Conservation (phyloP, 1,140 invertebrate genomes). For the Olivierus martensii region DNA sequence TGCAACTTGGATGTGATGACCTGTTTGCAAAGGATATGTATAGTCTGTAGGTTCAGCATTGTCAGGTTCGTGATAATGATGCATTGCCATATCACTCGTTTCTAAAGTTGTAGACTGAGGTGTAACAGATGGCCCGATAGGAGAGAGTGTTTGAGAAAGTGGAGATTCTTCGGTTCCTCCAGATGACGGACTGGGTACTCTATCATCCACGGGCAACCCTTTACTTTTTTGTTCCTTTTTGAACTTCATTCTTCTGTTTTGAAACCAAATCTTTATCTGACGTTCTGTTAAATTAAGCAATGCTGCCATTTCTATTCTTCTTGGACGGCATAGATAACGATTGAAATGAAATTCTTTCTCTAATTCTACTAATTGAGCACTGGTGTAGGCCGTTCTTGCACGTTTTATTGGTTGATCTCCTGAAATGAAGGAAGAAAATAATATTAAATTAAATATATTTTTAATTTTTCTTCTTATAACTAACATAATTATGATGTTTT, state of each 20-base stretch:
- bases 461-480: too few species aligned
- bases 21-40: too few species aligned
- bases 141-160: too few species aligned
- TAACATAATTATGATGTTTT: too few species aligned
- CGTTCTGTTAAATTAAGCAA: constrained; percentile 56
- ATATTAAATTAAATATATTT: neutral
- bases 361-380: constrained; percentile 30
- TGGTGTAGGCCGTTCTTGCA: constrained; percentile 38
- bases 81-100: too few species aligned
- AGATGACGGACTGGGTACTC: too few species aligned
- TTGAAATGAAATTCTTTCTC: constrained; percentile 57
- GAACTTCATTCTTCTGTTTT: constrained; percentile 52
- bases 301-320: constrained; percentile 61
- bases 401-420: constrained; percentile 29
- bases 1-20: too few species aligned
- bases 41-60: too few species aligned
- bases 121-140: too few species aligned
- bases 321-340: constrained; percentile 59
- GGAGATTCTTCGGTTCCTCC: too few species aligned
- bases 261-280: constrained; percentile 85
- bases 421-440: neutral
- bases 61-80: too few species aligned
- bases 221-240: constrained; percentile 38
- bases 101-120: too few species aligned
- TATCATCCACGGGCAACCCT: constrained; percentile 1